phyloP scores from a whole-genome alignment of 2,888 invertebrate species.

The Lepidochrysops patricia region DNA sequence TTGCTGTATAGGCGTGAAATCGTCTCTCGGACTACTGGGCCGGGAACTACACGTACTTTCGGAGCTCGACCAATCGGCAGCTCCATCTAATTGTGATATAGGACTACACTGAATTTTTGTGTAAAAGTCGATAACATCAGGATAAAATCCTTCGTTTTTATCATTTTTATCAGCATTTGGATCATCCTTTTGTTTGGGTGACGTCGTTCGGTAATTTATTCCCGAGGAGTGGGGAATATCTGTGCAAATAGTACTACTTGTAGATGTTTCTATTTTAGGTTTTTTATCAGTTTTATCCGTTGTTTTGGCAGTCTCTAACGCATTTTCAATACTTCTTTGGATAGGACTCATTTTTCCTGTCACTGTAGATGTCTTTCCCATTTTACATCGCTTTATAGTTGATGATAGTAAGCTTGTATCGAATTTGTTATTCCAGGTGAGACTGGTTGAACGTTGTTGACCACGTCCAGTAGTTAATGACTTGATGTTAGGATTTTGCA shows the following conservation, averaged over 20 bases:
- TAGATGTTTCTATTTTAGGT: constrained; percentile 43
- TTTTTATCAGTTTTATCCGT: constrained; percentile 48
- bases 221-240: constrained; percentile 63
- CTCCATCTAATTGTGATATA: constrained; percentile 81
- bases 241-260: constrained; percentile 41
- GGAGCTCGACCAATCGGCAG: constrained; percentile 79
- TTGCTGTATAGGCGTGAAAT: constrained; percentile 75
- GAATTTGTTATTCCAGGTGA: constrained; percentile 81
- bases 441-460: constrained; percentile 79
- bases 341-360: constrained; percentile 62
- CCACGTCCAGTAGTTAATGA: constrained; percentile 67
- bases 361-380: constrained; percentile 61
- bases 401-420: constrained; percentile 75
- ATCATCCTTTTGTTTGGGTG: constrained; percentile 60
- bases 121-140: constrained; percentile 70
- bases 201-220: constrained; percentile 53
- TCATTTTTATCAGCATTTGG: constrained; percentile 43
- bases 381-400: constrained; percentile 80
- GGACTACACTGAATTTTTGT: constrained; percentile 72
- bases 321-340: constrained; percentile 47
- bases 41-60: constrained; percentile 66
- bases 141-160: constrained; percentile 59
- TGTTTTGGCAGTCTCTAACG: constrained; percentile 54
- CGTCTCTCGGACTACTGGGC: constrained; percentile 56
- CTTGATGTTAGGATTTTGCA: constrained; percentile 66